Evolutionary conservation across 2,888 invertebrate species (phyloP), one percentile per base, ranked within the genome.

Genomic region (Prosapia bicincta): DNA sequence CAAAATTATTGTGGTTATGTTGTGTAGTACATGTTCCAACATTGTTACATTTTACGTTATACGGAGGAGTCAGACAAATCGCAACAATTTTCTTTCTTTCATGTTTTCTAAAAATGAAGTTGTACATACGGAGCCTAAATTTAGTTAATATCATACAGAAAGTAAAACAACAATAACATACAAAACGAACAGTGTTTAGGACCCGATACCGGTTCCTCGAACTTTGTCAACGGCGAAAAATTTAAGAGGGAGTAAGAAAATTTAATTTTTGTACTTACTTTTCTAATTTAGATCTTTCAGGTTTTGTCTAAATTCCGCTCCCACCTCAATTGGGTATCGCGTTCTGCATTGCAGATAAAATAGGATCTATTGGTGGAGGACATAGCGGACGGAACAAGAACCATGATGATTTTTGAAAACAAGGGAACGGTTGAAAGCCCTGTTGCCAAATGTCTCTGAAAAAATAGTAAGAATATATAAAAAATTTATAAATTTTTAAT

Each of bases 211-310:
- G 74, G 74, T 26, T 74, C 26, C 69, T 69, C 23, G 74, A 67
- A 54, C 28, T 67, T 69, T 69, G 74, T 24, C 26, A 26, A 26
- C 20, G 26, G 74, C 43, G 68, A 69, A 26, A 74, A 74, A 26
- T 20, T 43, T 28, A 20, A 25, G 69, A 23, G 68, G 68, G 26
- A n/a, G 69, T 30, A 28, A 26, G 69, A 69, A 69, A 74, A 69
- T 32, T 66, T 20, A 26, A 68, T 20, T 74, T 74, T 74, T 69
- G n/a, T 69, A 74, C 74, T 74, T 54, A 74, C 74, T 69, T 74
- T 91, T 90, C 75, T 87, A 86, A 69, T 86, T 85, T 79, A 91
- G 87, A 81, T 88, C 86, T 54, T 85, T 85, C 0, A 88, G 84
- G 80, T 80, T 78, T 80, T 80, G 72, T 80, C 80, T 77, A 80